Evolutionary conservation across 2,797 vertebrate species (phyloP), one percentile per base, ranked within the genome.

Genomic region (Australoheros facetus): DNA sequence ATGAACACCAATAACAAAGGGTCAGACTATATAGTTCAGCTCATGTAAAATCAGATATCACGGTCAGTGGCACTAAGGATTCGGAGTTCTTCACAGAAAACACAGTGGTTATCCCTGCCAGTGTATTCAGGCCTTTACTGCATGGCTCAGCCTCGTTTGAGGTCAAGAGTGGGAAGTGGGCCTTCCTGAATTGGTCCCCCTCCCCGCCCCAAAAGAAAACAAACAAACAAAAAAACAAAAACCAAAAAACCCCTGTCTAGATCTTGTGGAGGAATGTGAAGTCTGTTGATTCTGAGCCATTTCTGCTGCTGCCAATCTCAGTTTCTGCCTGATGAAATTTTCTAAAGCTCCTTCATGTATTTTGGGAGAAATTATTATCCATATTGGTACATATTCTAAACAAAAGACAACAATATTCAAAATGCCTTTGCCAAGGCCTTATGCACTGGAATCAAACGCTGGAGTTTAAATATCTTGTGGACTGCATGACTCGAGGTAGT

Each of bases 221-320:
- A n/a, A n/a, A n/a, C n/a, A n/a, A 34, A 34, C 2, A 9, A 32
- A 32, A 5, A 45, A 64, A 11, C 6, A 0, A 4, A 42, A 62
- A 23, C 0, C 0, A 16, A 28, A 42, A 10, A 64, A 73, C 84
- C 53, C 45, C 74, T 26, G 45, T 84, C 57, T 69, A 58, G 56
- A 82, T 84, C 58, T 73, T 54, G 56, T 73, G 51, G 74, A 85
- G 81, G 85, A 93, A 91, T 88, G 91, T 89, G 85, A 93, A 91
- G 79, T 82, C 87, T 88, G 86, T 92, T 71, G 55, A 90, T 78
- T 84, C 87, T 92, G 89, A 92, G 89, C 85, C 88, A 89, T 85
- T 89, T 89, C 78, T 88, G 87, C 89, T 91, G 85, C 89, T 91
- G 89, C 87, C 87, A 81, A 83, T 83, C 78, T 88, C 60, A 66